Evolutionary conservation across 2,888 invertebrate species (phyloP).

Genomic region (Andricus quercusramuli): DNA sequence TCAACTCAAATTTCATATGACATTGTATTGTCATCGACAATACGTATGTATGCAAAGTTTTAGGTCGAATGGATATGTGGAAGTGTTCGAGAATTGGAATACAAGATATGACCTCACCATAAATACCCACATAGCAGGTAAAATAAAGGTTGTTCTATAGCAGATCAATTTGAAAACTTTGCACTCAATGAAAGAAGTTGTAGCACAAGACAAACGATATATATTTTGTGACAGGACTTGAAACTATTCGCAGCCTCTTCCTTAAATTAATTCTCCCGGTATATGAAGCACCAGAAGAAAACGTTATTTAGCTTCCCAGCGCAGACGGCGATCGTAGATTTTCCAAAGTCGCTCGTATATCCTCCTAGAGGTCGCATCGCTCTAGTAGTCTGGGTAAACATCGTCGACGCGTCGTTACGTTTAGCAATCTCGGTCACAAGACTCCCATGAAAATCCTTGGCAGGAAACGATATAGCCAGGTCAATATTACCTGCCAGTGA

Average conservation of each 20-base stretch:
- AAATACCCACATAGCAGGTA: no score
- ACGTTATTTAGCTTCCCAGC: not conserved
- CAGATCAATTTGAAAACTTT: no score
- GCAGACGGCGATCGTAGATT: conserved; percentile 47
- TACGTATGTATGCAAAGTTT: no score
- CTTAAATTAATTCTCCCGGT: not conserved
- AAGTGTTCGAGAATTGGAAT: no score
- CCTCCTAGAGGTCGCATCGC: conserved; percentile 39
- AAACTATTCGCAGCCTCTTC: not conserved
- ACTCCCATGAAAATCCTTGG: conserved; percentile 57
- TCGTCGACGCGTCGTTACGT: conserved; percentile 64
- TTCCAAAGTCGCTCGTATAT: conserved; percentile 44
- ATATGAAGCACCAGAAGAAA: not conserved
- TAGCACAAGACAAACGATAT: not conserved
- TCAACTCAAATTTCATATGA: no score
- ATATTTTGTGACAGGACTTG: not conserved
- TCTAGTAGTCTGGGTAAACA: conserved; percentile 68
- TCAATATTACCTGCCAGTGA: conserved; percentile 63
- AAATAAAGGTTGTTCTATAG: no score
- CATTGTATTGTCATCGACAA: no score
- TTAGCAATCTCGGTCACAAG: conserved; percentile 63
- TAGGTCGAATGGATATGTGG: no score
- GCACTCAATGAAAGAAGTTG: not conserved
- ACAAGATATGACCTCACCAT: no score
- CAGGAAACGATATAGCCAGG: conserved; percentile 18